These are phyloP conservation scores for Polydrusus cervinus DNA, from an alignment of 2,888 invertebrate genomes.

Conservation along the genomic window DNA sequence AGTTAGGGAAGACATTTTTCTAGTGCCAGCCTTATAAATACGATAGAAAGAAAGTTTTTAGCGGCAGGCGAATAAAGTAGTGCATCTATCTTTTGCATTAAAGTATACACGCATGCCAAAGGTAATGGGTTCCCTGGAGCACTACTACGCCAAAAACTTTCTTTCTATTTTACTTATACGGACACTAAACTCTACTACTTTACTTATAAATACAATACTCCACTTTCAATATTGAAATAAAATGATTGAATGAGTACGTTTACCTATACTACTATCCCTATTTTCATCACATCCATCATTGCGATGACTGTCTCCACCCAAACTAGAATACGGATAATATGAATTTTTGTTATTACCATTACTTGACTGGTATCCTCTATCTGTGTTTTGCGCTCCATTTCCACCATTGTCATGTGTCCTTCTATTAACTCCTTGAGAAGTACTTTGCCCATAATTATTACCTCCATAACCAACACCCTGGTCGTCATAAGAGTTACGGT, in stretches of 20 bases:
- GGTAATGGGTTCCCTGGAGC: no score
- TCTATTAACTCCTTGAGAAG: not conserved
- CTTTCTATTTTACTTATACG: no score
- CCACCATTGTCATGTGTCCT: not conserved
- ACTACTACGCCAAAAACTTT: no score
- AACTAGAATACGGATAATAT: not conserved
- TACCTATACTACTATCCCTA: slow-evolving; percentile 17
- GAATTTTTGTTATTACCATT: slow-evolving; percentile 20
- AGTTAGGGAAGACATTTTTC: no score
- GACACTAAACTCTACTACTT: no score
- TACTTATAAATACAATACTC: no score
- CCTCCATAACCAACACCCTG: slow-evolving; percentile 29
- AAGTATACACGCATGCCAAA: no score
- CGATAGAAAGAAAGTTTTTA: no score
- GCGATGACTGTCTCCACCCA: not conserved
- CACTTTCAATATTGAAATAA: no score
- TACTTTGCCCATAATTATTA: slow-evolving; percentile 13
- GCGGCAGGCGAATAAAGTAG: no score
- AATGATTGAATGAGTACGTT: not conserved
- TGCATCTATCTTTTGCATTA: no score
- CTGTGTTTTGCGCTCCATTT: not conserved
- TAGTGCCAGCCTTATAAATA: no score
- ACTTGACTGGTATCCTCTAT: slow-evolving; percentile 26
- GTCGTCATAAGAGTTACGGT: slow-evolving; percentile 16
- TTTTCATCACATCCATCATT: slow-evolving; percentile 14